Percentiles rank a stretch among this genome's conserved stretches.
Evolutionary conservation across 2,888 invertebrate genomes (phyloP).

Genomic region (Drepana falcataria): DNA sequence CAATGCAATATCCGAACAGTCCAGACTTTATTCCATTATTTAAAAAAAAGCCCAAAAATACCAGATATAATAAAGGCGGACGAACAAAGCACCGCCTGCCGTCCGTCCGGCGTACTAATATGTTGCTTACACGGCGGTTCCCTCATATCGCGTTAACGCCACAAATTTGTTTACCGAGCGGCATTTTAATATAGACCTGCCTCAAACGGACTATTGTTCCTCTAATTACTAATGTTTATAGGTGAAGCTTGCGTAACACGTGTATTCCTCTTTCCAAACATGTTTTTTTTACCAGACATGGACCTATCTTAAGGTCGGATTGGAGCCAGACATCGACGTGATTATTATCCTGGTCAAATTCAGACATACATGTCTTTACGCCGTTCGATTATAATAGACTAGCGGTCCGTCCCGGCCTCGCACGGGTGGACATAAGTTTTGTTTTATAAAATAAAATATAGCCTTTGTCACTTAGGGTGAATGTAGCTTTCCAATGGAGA

Average conservation of each 20-base stretch:
- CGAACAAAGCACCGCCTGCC: not conserved
- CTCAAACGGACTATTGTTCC: slow-evolving; percentile 48
- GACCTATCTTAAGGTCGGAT: no score
- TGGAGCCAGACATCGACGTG: no score
- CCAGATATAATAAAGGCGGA: not conserved
- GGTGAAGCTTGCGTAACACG: slow-evolving; percentile 34
- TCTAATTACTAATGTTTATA: slow-evolving; percentile 42
- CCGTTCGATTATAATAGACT: no score
- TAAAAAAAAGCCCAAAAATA: not conserved
- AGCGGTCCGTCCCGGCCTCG: no score
- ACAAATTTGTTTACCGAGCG: slow-evolving; percentile 62
- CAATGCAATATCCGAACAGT: not conserved
- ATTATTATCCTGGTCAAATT: no score
- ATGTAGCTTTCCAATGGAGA: no score
- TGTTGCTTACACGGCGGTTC: slow-evolving; percentile 49
- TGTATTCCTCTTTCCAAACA: slow-evolving; percentile 7
- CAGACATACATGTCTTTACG: no score
- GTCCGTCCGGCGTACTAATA: slow-evolving; percentile 40
- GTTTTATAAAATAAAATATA: no score
- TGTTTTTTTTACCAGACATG: slow-evolving; percentile 2
- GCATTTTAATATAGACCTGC: slow-evolving; percentile 64
- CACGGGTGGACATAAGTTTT: no score
- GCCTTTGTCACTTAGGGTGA: no score
- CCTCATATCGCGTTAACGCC: slow-evolving; percentile 21
- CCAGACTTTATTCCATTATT: not conserved